A percentile compares a stretch with the other conserved stretches of the same genome.
Evolutionary conservation across 2,113 vertebrate genomes (phyloP).

Genomic region (Corynorhinus townsendii): DNA sequence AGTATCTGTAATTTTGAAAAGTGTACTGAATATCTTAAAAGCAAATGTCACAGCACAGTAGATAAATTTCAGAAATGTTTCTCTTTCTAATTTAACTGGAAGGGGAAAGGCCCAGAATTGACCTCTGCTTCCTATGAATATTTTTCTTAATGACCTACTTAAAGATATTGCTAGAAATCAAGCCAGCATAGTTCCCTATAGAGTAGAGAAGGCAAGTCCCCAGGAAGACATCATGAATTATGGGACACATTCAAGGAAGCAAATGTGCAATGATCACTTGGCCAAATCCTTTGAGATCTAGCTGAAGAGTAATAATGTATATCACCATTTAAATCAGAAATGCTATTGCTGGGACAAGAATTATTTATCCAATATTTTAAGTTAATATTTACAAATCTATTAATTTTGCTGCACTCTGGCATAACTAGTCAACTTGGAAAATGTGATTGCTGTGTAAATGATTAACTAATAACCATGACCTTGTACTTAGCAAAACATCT

Average conservation of each 20-base stretch:
- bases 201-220: slow-evolving; percentile 17
- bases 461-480: neutral
- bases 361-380: neutral
- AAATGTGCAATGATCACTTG: neutral
- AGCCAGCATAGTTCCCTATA: slow-evolving; percentile 32
- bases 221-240: slow-evolving; percentile 38
- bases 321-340: neutral
- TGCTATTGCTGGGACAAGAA: neutral
- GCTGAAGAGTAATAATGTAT: neutral
- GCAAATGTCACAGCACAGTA: slow-evolving; percentile 52
- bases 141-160: slow-evolving; percentile 72
- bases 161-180: slow-evolving; percentile 68
- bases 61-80: slow-evolving; percentile 59
- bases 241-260: neutral
- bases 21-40: slow-evolving; percentile 49
- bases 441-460: neutral
- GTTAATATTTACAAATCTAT: neutral
- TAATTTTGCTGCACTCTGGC: neutral
- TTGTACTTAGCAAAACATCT: neutral
- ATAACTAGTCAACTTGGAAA: neutral
- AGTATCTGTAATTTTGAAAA: slow-evolving; percentile 63
- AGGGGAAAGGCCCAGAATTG: slow-evolving; percentile 49
- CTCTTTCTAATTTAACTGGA: slow-evolving; percentile 64
- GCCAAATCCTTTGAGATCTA: neutral
- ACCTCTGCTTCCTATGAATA: slow-evolving; percentile 46